phyloP scores from a whole-genome alignment of 2,797 vertebrate genomes.

The Phoxinus dragarum region DNA sequence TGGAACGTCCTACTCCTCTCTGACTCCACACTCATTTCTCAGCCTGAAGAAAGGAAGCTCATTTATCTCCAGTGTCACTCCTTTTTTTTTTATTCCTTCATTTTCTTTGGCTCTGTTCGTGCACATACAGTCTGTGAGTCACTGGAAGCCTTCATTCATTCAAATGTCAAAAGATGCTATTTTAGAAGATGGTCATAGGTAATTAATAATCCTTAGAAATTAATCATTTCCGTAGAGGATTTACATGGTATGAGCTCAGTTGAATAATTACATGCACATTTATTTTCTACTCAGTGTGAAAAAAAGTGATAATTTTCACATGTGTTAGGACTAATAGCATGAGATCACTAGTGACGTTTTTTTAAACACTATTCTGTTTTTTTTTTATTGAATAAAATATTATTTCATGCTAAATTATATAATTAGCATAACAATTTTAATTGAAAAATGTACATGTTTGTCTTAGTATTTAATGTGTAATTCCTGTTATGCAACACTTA shows the following conservation, averaged over 20 bases:
- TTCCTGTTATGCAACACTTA: neutral
- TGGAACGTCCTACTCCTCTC: conserved; percentile 54
- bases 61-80: conserved; percentile 51
- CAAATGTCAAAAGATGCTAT: conserved; percentile 49
- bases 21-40: conserved; percentile 50
- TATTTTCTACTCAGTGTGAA: neutral
- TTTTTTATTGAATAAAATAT: neutral
- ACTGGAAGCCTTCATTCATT: conserved; percentile 47
- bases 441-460: neutral
- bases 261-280: conserved; percentile 13
- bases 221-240: conserved; percentile 36
- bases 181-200: conserved; percentile 37
- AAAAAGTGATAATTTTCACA: neutral
- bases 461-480: neutral
- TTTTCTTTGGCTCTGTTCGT: conserved; percentile 46
- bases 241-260: conserved; percentile 22
- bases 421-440: neutral
- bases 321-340: neutral
- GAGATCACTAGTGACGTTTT: neutral
- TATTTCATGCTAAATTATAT: no score
- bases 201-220: conserved; percentile 24
- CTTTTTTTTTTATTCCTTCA: conserved; percentile 41
- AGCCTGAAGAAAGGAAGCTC: conserved; percentile 53
- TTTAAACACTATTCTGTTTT: neutral
- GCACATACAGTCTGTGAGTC: conserved; percentile 29